Percentiles rank a stretch among this genome's conserved stretches.
Evolutionary conservation across 2,797 vertebrate genomes (phyloP).

Genomic region (Danio tinwini): DNA sequence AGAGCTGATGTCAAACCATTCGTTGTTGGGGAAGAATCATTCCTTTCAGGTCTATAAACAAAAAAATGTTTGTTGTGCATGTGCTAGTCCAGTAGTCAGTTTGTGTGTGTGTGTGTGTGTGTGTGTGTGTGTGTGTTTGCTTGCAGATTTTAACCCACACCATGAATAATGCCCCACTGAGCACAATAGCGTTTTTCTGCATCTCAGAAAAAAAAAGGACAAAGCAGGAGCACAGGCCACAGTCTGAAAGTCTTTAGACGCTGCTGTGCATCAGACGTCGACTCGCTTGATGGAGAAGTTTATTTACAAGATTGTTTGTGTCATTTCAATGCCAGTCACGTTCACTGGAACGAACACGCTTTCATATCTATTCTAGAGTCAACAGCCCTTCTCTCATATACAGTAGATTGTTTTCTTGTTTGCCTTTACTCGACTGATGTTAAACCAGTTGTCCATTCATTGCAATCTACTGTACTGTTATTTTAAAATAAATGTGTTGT

Average conservation of each 20-base stretch:
- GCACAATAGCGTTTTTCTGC: constrained; percentile 59
- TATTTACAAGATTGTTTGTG: constrained; percentile 63
- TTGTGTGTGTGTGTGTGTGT: constrained; percentile 38
- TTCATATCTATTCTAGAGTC: constrained; percentile 9
- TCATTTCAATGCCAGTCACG: constrained; percentile 32
- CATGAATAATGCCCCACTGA: constrained; percentile 66
- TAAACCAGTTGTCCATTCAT: constrained; percentile 3
- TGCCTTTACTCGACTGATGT: background rate
- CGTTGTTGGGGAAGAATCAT: background rate
- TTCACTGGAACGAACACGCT: background rate
- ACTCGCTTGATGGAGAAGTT: constrained; percentile 49
- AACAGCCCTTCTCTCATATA: constrained; percentile 7
- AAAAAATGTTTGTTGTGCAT: background rate
- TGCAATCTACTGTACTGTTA: too few species aligned
- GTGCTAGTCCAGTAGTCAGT: background rate
- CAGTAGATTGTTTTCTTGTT: background rate
- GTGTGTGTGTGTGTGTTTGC: constrained; percentile 50
- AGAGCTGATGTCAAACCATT: background rate
- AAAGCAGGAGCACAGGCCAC: background rate
- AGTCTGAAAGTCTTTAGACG: constrained; percentile 29
- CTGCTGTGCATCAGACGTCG: constrained; percentile 8
- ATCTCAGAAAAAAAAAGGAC: constrained; percentile 32
- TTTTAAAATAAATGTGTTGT: too few species aligned
- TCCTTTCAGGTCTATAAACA: constrained; percentile 1
- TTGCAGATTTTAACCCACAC: constrained; percentile 62